phyloP scores from a whole-genome alignment of 2,888 invertebrate genomes.

The Euplagia quadripunctaria region DNA sequence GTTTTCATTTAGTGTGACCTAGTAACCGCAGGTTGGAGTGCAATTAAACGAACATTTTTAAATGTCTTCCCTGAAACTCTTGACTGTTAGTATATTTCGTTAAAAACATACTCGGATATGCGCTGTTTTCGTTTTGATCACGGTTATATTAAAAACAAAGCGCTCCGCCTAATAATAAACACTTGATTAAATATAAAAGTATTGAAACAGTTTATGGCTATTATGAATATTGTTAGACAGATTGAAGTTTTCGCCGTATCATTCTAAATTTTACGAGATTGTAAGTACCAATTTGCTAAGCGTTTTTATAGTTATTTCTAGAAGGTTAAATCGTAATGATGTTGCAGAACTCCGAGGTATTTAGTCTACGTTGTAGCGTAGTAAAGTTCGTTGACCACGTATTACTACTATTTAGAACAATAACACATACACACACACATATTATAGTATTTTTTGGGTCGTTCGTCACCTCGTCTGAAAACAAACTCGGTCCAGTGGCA shows the following conservation, averaged over 20 bases:
- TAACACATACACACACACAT: no score
- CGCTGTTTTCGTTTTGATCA: neutral
- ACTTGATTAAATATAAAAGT: neutral
- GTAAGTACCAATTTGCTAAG: slow-evolving; percentile 5
- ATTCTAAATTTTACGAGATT: slow-evolving; percentile 5
- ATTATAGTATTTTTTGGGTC: slow-evolving; percentile 9
- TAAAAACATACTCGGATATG: neutral
- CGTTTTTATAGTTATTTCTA: slow-evolving; percentile 34
- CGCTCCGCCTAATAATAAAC: neutral
- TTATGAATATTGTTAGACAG: neutral
- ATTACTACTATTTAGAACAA: slow-evolving; percentile 17
- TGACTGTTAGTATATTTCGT: neutral
- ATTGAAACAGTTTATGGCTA: neutral
- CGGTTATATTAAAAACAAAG: neutral
- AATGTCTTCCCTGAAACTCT: neutral
- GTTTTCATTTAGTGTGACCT: neutral
- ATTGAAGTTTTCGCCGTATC: neutral
- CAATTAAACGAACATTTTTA: neutral
- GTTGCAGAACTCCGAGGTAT: neutral
- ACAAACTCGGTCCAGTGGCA: no score
- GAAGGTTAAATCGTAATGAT: slow-evolving; percentile 29
- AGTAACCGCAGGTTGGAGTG: neutral
- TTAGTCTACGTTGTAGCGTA: slow-evolving; percentile 2
- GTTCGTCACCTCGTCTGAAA: no score
- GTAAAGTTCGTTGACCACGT: slow-evolving; percentile 9